Conservation (phyloP, 2,888 invertebrate genomes). For the Lucinisca nassula region DNA sequence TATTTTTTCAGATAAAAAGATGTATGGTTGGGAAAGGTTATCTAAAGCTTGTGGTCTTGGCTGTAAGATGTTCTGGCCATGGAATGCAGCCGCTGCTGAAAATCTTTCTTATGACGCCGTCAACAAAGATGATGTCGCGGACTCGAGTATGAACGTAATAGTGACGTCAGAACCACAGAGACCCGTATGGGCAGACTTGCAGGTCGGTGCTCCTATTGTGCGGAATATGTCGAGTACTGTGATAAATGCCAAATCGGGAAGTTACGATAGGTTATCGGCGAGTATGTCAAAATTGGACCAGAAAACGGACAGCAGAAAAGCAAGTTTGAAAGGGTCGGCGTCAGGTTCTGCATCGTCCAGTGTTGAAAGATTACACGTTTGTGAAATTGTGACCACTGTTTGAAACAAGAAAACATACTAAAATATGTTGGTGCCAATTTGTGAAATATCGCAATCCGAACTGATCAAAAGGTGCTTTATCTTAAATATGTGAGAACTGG, state of each 20-base stretch:
- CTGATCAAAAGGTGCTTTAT: no score
- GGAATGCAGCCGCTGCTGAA: slow-evolving; percentile 40
- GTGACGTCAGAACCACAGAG: slow-evolving; percentile 60
- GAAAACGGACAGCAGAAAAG: slow-evolving; percentile 7
- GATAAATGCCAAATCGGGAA: slow-evolving; percentile 34
- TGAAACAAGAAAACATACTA: no score
- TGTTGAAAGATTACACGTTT: slow-evolving; percentile 41
- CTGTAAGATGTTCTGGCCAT: slow-evolving; percentile 61
- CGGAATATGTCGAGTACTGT: slow-evolving; percentile 58
- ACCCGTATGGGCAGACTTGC: slow-evolving; percentile 63
- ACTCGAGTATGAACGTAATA: background rate
- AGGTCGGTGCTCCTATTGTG: slow-evolving; percentile 58
- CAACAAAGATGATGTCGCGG: slow-evolving; percentile 42
- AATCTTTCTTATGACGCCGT: slow-evolving; percentile 53
- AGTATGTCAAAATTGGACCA: slow-evolving; percentile 9
- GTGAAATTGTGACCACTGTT: slow-evolving; percentile 61
- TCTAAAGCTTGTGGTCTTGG: slow-evolving; percentile 59
- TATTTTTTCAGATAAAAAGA: slow-evolving; percentile 34
- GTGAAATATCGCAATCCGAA: no score
- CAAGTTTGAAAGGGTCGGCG: slow-evolving; percentile 13
- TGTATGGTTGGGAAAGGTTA: slow-evolving; percentile 66
- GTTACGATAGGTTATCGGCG: slow-evolving; percentile 38
- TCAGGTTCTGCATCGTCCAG: slow-evolving; percentile 7
- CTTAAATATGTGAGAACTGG: no score
- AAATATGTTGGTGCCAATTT: no score